Evolutionary conservation across 2,113 vertebrate genomes (phyloP).

Genomic region (Cynopterus brachyotis): DNA sequence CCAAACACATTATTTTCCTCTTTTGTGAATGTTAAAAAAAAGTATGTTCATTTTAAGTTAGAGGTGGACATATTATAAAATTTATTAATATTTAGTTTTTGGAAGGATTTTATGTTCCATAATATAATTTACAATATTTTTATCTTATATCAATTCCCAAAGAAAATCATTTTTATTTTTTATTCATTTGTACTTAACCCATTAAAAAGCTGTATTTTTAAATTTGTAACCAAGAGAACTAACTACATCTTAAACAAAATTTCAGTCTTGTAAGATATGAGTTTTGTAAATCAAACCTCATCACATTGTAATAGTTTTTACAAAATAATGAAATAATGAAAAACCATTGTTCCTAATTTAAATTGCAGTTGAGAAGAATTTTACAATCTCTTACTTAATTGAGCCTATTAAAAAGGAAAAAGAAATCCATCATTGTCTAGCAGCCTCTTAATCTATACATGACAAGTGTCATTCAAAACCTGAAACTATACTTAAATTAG

Average conservation of each 20-base stretch:
- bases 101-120: not conserved
- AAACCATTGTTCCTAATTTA: not conserved
- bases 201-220: not conserved
- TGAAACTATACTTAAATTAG: too few relatives aligned
- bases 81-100: not conserved
- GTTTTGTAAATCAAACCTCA: constrained; percentile 1
- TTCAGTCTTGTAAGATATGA: not conserved
- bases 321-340: not conserved
- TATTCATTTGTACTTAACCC: not conserved
- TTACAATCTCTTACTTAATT: not conserved
- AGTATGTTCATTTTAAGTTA: not conserved
- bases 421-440: not conserved
- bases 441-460: not conserved
- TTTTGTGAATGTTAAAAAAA: not conserved
- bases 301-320: not conserved
- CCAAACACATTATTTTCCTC: not conserved
- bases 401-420: not conserved
- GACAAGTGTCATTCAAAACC: not conserved
- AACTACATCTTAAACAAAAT: not conserved
- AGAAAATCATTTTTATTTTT: constrained; percentile 19
- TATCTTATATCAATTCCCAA: not conserved
- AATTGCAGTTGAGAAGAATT: not conserved
- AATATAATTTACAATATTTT: constrained; percentile 1
- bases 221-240: not conserved
- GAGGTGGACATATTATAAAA: not conserved